phyloP scores from a whole-genome alignment of 2,888 invertebrate genomes.

The Falcaria lacertinaria region DNA sequence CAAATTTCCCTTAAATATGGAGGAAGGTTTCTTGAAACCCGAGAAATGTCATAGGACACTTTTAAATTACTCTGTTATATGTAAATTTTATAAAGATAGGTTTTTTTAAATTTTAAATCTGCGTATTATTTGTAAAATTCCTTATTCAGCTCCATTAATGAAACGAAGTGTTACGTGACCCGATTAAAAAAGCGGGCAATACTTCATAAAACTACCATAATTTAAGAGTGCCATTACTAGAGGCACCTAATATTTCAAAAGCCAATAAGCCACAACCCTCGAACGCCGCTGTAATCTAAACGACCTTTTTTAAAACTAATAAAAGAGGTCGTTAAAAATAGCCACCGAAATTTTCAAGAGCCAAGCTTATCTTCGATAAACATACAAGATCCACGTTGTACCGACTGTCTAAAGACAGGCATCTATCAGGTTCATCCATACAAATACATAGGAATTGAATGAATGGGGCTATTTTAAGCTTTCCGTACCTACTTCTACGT shows the following conservation, averaged over 20 bases:
- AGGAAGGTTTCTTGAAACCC: too few species aligned
- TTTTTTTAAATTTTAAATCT: too few species aligned
- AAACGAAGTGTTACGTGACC: background rate
- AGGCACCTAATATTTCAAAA: constrained; percentile 66
- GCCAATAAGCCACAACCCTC: constrained; percentile 66
- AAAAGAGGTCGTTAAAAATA: constrained; percentile 75
- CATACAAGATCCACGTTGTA: constrained; percentile 48
- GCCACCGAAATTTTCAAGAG: constrained; percentile 73
- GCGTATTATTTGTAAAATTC: too few species aligned
- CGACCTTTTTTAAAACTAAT: constrained; percentile 78
- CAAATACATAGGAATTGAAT: constrained; percentile 41
- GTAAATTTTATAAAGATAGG: too few species aligned
- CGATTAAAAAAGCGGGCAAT: constrained; percentile 24
- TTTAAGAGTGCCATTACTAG: constrained; percentile 56
- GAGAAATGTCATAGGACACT: too few species aligned
- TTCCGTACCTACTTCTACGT: constrained; percentile 21
- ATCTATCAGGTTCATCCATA: constrained; percentile 63
- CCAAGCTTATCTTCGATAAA: constrained; percentile 58
- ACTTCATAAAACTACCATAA: constrained; percentile 43
- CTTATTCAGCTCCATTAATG: too few species aligned
- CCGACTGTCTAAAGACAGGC: constrained; percentile 53
- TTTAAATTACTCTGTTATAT: too few species aligned
- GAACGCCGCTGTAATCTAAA: constrained; percentile 70
- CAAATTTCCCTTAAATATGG: too few species aligned
- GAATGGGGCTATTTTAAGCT: constrained; percentile 45